Evolutionary conservation across 2,797 vertebrate genomes (phyloP).

Genomic region (Schizopygopsis pylzovi): DNA sequence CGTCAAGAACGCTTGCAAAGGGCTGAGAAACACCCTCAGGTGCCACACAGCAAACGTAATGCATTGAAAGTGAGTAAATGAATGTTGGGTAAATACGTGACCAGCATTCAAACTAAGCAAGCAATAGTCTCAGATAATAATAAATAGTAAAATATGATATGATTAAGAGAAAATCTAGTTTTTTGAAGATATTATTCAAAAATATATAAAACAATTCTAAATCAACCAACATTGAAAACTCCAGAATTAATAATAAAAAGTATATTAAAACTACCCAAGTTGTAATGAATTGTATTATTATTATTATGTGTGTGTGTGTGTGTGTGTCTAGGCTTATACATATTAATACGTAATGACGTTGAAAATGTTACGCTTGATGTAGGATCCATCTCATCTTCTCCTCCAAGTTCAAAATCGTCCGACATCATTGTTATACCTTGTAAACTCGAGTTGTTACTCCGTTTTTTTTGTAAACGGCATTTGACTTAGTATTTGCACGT

Average conservation of each 20-base stretch:
- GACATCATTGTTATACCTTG: no score
- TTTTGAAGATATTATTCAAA: not conserved
- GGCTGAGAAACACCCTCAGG: conserved; percentile 2
- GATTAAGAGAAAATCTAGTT: not conserved
- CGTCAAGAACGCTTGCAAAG: not conserved
- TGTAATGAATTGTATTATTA: no score
- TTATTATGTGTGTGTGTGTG: no score
- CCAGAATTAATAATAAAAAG: not conserved
- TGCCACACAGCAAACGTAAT: not conserved
- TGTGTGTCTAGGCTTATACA: no score
- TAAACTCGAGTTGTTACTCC: no score
- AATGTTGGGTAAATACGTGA: conserved; percentile 12
- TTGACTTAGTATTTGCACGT: no score
- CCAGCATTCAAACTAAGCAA: not conserved
- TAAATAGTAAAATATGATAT: not conserved
- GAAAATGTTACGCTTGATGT: no score
- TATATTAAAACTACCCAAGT: not conserved
- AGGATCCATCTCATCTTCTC: no score
- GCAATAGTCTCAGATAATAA: not conserved
- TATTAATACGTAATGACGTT: no score
- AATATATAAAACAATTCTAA: not conserved
- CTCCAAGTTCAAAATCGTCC: no score
- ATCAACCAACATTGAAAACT: not conserved
- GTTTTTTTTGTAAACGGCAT: no score
- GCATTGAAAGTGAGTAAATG: conserved; percentile 19